Evolutionary conservation across 2,113 vertebrate species (phyloP), one percentile per base, ranked within the genome.

Genomic region (Myanophis thanlyinensis): DNA sequence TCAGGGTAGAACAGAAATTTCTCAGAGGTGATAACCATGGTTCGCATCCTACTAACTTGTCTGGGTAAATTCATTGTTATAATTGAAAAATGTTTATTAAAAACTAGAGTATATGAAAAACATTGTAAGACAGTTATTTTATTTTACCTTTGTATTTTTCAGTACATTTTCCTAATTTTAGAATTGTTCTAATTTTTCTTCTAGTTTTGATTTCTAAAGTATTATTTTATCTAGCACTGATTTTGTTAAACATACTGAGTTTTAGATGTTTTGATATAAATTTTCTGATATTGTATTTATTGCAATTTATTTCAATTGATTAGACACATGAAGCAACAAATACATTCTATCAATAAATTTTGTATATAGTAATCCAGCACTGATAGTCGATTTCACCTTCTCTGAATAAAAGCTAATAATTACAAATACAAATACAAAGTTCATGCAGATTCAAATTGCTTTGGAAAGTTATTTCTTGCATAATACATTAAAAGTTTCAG

Each of bases 381-480:
- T 11, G 25, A 80, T 44, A 35, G 12, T 27, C 44, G 12, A 54
- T 27, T 56, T 54, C 23, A 85, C 13, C 30, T 56, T 18, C 25
- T 91, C 51, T 54, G 49, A 47, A 54, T 15, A 54, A 85, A 89
- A 30, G 25, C 56, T 80, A 44, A 80, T 95, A 96, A 94, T 91
- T 96, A 94, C 93, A 96, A 94, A 93, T 96, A 94, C 22, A 80
- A 46, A 87, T 51, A 48, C 93, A 93, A 92, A 92, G 92, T 93
- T 93, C 85, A 93, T 93, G 87, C 67, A 94, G 80, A 95, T 91
- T 93, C 90, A 87, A 27, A 91, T 0, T 85, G 84, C 85, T 2
- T 0, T 0, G 92, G 90, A 90, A 95, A 93, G 91, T 53, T 54
- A 18, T 88, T 30, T 6, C 7, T 0, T 8, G 51, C 9, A 22